These are phyloP conservation scores for Moxostoma hubbsi DNA, from an alignment of 2,797 vertebrate species.

Conservation along the genomic window DNA sequence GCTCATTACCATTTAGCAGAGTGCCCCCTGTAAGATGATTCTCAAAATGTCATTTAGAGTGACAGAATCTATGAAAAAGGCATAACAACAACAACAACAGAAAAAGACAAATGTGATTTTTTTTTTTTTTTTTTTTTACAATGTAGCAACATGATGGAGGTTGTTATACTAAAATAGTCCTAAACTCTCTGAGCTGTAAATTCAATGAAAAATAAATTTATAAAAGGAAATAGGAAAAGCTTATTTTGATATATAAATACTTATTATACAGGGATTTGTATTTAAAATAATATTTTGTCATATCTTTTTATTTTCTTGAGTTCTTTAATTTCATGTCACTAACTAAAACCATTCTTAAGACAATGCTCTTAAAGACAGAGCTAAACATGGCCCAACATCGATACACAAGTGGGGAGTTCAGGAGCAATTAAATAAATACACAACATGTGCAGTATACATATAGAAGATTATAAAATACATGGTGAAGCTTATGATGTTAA, in stretches of 20 bases:
- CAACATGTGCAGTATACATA: neutral
- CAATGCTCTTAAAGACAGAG: neutral
- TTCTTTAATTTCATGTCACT: neutral
- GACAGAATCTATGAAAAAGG: slow-evolving; percentile 43
- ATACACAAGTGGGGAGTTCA: neutral
- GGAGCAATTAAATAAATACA: neutral
- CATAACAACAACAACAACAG: slow-evolving; percentile 4
- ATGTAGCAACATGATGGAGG: neutral
- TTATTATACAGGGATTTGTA: neutral
- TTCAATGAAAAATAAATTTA: neutral
- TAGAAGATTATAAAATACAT: neutral
- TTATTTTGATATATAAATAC: neutral
- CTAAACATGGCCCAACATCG: neutral
- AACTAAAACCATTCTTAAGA: neutral
- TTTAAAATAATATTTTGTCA: neutral
- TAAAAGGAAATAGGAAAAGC: neutral
- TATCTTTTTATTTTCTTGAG: neutral
- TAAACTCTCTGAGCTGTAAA: no score
- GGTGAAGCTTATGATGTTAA: neutral
- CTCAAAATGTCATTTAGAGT: slow-evolving; percentile 68
- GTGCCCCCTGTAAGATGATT: slow-evolving; percentile 71
- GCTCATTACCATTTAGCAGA: slow-evolving; percentile 78
- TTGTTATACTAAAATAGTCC: no score
- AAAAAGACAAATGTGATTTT: neutral
- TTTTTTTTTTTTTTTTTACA: neutral